Conservation (phyloP, 2,888 invertebrate species). For the Temnothorax ravouxi region DNA sequence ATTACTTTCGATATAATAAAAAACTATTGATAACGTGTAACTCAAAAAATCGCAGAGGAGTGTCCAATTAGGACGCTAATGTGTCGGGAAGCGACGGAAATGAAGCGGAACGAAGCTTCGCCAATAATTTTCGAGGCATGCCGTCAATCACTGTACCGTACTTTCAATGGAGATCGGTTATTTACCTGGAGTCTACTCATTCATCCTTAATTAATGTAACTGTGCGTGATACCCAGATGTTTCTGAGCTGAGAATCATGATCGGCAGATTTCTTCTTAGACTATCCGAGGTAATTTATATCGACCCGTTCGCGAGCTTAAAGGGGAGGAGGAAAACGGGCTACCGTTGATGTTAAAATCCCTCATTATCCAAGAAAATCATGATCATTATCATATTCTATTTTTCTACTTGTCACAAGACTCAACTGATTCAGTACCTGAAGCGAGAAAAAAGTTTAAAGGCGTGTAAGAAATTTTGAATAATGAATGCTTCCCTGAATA, state of each 20-base stretch:
- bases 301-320: constrained; percentile 20
- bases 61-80: constrained; percentile 49
- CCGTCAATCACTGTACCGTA: constrained; percentile 58
- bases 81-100: constrained; percentile 42
- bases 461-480: background rate
- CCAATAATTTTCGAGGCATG: constrained; percentile 42
- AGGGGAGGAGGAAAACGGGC: constrained; percentile 26
- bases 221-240: constrained; percentile 66
- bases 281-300: constrained; percentile 50
- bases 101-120: constrained; percentile 44
- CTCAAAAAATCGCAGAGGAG: constrained; percentile 31
- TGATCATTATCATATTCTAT: constrained; percentile 22
- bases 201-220: constrained; percentile 72
- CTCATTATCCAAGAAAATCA: constrained; percentile 39
- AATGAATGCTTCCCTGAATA: background rate
- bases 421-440: constrained; percentile 18
- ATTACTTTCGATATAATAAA: constrained; percentile 6
- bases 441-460: background rate
- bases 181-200: constrained; percentile 61
- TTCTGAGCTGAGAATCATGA: constrained; percentile 66
- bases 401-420: constrained; percentile 41
- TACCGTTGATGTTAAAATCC: constrained; percentile 27
- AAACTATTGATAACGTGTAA: constrained; percentile 5
- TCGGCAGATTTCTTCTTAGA: constrained; percentile 64
- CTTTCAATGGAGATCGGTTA: constrained; percentile 50